Evolutionary conservation across 2,797 vertebrate species (phyloP).

Genomic region (Microchirus variegatus): DNA sequence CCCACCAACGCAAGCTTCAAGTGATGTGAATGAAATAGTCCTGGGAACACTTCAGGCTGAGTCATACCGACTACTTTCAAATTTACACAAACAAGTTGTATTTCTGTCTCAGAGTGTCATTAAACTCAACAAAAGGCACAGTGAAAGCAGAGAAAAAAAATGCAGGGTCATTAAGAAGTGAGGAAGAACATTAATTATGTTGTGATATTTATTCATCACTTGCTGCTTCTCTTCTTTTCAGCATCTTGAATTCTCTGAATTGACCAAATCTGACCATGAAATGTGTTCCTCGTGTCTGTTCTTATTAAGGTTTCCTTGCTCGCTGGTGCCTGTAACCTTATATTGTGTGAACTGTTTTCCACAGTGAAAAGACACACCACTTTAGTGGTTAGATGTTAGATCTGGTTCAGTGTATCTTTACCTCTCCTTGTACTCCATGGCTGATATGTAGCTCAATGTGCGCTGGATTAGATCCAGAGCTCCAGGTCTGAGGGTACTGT

Average conservation of each 20-base stretch:
- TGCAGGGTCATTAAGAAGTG: no score
- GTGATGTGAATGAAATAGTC: no score
- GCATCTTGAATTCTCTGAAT: background rate
- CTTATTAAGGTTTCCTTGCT: background rate
- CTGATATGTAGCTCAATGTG: constrained; percentile 20
- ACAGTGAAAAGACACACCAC: no score
- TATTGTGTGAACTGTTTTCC: background rate
- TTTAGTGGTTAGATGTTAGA: background rate
- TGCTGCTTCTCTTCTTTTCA: background rate
- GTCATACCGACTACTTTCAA: no score
- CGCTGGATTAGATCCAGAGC: constrained; percentile 22
- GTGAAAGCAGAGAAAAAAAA: no score
- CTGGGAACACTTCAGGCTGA: no score
- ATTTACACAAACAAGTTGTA: no score
- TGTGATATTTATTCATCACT: background rate
- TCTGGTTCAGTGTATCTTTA: background rate
- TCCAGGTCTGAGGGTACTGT: constrained; percentile 16
- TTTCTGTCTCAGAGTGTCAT: no score
- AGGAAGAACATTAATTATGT: no score
- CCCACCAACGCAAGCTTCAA: no score
- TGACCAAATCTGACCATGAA: background rate
- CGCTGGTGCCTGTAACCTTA: background rate
- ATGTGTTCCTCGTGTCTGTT: background rate
- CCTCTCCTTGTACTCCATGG: constrained; percentile 15
- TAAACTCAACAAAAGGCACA: no score